Conservation (phyloP, 2,113 vertebrate genomes). For the Mobula hypostoma region DNA sequence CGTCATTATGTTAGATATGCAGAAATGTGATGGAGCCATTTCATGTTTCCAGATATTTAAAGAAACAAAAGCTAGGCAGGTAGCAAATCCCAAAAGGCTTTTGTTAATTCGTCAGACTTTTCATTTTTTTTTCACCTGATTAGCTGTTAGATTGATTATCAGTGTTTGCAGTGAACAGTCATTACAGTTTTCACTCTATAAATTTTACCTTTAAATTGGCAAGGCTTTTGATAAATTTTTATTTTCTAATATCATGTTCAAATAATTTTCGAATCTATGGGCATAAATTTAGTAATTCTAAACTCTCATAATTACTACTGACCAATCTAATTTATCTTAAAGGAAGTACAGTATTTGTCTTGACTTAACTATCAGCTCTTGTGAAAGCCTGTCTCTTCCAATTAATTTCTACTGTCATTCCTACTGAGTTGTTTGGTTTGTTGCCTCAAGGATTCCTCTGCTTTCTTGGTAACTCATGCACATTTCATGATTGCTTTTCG, state of each 20-base stretch:
- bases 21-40: background rate
- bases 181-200: background rate
- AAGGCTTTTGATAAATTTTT: background rate
- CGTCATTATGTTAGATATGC: no score
- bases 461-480: background rate
- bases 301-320: background rate
- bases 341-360: no score
- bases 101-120: background rate
- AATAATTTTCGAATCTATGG: background rate
- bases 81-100: background rate
- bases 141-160: background rate
- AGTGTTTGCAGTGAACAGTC: background rate
- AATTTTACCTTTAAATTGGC: background rate
- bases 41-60: background rate
- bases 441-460: background rate
- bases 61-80: no score
- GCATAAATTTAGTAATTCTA: background rate
- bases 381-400: background rate
- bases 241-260: background rate
- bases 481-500: background rate
- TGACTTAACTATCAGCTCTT: background rate
- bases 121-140: background rate
- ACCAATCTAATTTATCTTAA: background rate
- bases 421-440: background rate
- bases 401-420: background rate